Conservation (phyloP, 2,797 vertebrate genomes). For the Masticophis lateralis region DNA sequence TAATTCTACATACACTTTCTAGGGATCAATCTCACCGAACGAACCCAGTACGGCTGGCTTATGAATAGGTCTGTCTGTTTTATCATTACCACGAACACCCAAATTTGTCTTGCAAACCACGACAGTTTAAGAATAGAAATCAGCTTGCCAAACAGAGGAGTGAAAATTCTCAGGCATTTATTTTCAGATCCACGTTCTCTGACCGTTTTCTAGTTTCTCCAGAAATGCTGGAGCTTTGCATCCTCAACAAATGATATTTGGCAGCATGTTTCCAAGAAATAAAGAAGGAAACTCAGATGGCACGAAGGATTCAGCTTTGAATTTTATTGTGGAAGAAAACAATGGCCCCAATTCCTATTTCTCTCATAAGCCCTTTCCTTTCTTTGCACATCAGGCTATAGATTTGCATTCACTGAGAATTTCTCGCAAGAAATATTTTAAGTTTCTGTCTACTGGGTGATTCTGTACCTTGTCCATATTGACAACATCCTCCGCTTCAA, state of each 20-base stretch:
- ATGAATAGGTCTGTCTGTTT: background rate
- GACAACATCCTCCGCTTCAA: background rate
- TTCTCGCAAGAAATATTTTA: background rate
- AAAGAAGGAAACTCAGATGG: background rate
- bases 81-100: accelerated
- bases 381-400: background rate
- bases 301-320: background rate
- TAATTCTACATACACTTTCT: background rate
- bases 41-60: no score
- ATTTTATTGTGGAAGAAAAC: background rate
- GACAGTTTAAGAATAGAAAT: background rate
- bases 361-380: background rate
- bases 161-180: background rate
- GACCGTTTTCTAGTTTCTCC: background rate
- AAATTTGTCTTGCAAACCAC: background rate
- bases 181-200: background rate
- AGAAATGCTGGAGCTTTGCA: background rate
- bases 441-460: background rate
- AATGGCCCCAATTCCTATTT: no score
- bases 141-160: background rate
- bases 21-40: background rate
- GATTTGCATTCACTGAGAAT: background rate
- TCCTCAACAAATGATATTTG: no score
- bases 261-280: background rate
- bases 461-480: background rate